A percentile compares a stretch with the other conserved stretches of the same genome.
Evolutionary conservation across 1,140 invertebrate genomes (phyloP).

Genomic region (Drosophila albomicans): DNA sequence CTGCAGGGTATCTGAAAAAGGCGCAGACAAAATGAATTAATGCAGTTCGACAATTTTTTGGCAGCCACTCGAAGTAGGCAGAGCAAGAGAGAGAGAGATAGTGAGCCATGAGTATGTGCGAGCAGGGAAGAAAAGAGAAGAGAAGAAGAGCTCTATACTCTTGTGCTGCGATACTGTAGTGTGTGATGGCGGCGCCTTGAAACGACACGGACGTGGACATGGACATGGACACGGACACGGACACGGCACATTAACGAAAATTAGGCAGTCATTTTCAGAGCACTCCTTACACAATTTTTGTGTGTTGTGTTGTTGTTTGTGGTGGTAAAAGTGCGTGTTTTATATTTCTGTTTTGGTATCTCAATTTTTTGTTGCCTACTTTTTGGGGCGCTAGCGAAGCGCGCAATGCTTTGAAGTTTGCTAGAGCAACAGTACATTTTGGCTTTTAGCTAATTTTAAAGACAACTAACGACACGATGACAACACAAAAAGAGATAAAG

Average conservation of each 20-base stretch:
- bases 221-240: slow-evolving; percentile 24
- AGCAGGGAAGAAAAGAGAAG: too few relatives aligned
- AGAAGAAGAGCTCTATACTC: too few relatives aligned
- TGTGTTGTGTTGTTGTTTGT: neutral
- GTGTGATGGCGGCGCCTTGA: neutral
- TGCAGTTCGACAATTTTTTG: slow-evolving; percentile 68
- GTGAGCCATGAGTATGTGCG: slow-evolving; percentile 20
- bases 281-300: slow-evolving; percentile 32
- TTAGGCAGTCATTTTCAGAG: slow-evolving; percentile 73
- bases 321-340: slow-evolving; percentile 57
- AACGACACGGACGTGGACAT: slow-evolving; percentile 27
- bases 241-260: slow-evolving; percentile 75
- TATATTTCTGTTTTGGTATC: slow-evolving; percentile 14
- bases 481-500: neutral
- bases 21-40: slow-evolving; percentile 73
- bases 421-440: slow-evolving; percentile 36
- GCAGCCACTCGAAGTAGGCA: slow-evolving; percentile 3
- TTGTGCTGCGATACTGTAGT: slow-evolving; percentile 7
- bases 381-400: slow-evolving; percentile 64
- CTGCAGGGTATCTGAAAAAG: slow-evolving; percentile 26
- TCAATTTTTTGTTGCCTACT: slow-evolving; percentile 60
- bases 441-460: slow-evolving; percentile 77
- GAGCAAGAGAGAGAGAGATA: neutral
- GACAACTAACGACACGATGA: slow-evolving; percentile 29
- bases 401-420: slow-evolving; percentile 66